Conservation (phyloP, 2,113 vertebrate genomes). For the Macquaria australasica region DNA sequence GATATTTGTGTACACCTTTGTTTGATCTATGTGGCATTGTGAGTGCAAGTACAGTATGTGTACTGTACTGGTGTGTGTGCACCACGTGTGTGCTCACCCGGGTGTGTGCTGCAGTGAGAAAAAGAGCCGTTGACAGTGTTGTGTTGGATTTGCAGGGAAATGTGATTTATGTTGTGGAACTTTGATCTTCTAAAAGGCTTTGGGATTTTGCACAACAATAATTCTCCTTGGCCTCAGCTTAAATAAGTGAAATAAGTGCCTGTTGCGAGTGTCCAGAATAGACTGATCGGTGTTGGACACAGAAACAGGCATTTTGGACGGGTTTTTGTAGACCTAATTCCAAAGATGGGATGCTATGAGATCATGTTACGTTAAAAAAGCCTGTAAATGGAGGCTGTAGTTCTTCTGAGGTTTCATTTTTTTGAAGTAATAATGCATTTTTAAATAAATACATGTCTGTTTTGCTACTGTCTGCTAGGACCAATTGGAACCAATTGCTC, state of each 20-base stretch:
- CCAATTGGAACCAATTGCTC: not conserved
- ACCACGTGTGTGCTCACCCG: not conserved
- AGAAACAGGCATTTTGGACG: constrained; percentile 41
- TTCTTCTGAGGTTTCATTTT: constrained; percentile 10
- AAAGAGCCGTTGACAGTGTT: constrained; percentile 1
- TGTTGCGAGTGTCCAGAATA: constrained; percentile 76
- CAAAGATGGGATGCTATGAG: constrained; percentile 36
- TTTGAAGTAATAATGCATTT: constrained; percentile 7
- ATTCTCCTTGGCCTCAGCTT: constrained; percentile 77
- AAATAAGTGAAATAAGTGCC: constrained; percentile 80
- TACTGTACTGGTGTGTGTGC: constrained; percentile 17
- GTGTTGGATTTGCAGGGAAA: constrained; percentile 74
- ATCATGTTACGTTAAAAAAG: constrained; percentile 47
- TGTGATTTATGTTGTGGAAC: constrained; percentile 82
- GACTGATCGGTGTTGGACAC: constrained; percentile 55
- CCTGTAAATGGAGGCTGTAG: constrained; percentile 12
- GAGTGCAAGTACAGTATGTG: constrained; percentile 39
- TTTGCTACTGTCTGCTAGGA: not conserved
- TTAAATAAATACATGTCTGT: constrained; percentile 3
- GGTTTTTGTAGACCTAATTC: constrained; percentile 19
- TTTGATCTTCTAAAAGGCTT: constrained; percentile 85
- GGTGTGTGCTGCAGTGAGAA: constrained; percentile 29
- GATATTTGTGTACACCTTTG: constrained; percentile 39
- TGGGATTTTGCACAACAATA: constrained; percentile 84
- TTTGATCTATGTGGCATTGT: constrained; percentile 65